Evolutionary conservation across 2,888 invertebrate species (phyloP).

Genomic region (Lomographa bimaculata): DNA sequence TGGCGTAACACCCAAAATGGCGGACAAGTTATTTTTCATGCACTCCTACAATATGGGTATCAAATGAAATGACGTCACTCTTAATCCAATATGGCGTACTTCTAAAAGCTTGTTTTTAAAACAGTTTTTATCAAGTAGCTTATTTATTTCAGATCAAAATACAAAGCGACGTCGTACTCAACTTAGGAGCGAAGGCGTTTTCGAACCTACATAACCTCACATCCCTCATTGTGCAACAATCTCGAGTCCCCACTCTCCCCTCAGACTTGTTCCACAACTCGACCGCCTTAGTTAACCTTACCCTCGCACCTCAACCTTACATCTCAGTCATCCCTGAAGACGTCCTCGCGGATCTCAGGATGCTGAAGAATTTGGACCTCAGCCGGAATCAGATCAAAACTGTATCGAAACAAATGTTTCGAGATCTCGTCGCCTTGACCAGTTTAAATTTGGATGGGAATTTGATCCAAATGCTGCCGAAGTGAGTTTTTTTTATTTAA

Average conservation of each 20-base stretch:
- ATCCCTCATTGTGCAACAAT: neutral
- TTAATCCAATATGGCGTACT: too few species aligned
- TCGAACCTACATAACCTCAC: conserved; percentile 3
- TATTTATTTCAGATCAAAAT: conserved; percentile 4
- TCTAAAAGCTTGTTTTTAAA: too few species aligned
- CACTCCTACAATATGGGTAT: too few species aligned
- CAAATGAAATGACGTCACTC: too few species aligned
- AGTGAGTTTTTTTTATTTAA: conserved; percentile 28
- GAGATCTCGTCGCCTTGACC: neutral
- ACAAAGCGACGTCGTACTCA: neutral
- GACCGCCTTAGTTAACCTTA: conserved; percentile 24
- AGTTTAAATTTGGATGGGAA: conserved; percentile 2
- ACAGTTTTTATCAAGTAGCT: too few species aligned
- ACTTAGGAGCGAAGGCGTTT: conserved; percentile 12
- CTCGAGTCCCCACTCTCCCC: conserved; percentile 4
- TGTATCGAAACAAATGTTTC: neutral
- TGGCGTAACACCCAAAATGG: too few species aligned
- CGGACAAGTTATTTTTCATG: too few species aligned
- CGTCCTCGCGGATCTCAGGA: neutral
- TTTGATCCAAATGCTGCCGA: conserved; percentile 19
- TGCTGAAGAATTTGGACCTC: conserved; percentile 5
- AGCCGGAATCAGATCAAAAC: neutral
- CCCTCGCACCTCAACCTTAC: conserved; percentile 31
- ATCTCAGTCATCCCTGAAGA: neutral
- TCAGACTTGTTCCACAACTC: conserved; percentile 6